phyloP scores from a whole-genome alignment of 2,888 invertebrate genomes.

The Eupithecia dodoneata region DNA sequence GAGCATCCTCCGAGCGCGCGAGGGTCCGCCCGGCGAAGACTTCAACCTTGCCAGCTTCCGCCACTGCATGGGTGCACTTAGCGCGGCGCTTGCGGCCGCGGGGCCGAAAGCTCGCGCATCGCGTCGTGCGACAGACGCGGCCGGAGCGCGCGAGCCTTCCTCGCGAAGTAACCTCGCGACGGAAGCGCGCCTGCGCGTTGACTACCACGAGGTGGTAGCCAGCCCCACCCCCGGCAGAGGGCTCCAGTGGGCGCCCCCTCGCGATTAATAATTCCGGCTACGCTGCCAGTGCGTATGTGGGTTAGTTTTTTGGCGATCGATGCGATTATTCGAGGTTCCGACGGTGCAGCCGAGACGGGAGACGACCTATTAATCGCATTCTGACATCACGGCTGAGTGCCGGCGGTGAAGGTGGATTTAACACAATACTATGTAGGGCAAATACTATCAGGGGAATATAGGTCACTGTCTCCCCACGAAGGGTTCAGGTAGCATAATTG shows the following conservation, averaged over 20 bases:
- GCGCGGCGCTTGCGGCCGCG: constrained; percentile 85
- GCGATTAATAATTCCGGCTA: constrained; percentile 84
- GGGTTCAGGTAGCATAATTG: constrained; percentile 39
- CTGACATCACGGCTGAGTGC: constrained; percentile 62
- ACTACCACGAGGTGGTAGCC: not conserved
- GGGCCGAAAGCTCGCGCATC: constrained; percentile 79
- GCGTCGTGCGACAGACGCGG: constrained; percentile 74
- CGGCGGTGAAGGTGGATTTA: constrained; percentile 46
- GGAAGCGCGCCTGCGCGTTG: constrained; percentile 71
- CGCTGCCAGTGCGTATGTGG: constrained; percentile 84
- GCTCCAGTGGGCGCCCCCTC: constrained; percentile 46
- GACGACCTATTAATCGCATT: constrained; percentile 75
- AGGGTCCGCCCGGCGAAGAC: constrained; percentile 86
- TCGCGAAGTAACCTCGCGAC: constrained; percentile 78
- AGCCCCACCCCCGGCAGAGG: not conserved
- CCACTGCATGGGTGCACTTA: constrained; percentile 92
- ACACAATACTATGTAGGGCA: constrained; percentile 45
- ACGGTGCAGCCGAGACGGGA: constrained; percentile 71
- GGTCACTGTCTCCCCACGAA: constrained; percentile 46
- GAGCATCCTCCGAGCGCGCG: constrained; percentile 95
- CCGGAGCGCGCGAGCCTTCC: constrained; percentile 80
- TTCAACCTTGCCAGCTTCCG: constrained; percentile 92
- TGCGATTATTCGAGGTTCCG: constrained; percentile 80
- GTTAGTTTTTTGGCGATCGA: constrained; percentile 85
- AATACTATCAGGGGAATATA: constrained; percentile 44